Percentiles rank a stretch among this genome's conserved stretches.
Conservation (phyloP, 2,888 invertebrate genomes). For the Podotricha telesiphe region DNA sequence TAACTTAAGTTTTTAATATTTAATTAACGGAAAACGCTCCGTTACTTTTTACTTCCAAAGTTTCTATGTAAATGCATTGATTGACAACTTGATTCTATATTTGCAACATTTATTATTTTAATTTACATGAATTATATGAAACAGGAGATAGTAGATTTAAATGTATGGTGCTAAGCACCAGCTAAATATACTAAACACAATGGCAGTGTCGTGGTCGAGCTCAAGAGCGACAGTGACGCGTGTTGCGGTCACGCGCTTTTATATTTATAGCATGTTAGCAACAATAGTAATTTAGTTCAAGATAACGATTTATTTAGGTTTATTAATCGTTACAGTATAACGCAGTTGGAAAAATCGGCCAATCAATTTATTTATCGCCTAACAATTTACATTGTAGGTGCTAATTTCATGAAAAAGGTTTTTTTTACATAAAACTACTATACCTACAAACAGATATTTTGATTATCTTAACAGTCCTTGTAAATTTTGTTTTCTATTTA, state of each 20-base stretch:
- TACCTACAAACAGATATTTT: no score
- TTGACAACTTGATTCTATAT: no score
- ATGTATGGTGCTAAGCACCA: conserved; percentile 52
- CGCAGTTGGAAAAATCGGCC: neutral
- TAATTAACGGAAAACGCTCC: no score
- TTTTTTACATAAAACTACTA: no score
- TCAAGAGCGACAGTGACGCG: conserved; percentile 75
- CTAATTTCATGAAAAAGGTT: neutral
- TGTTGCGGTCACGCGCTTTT: conserved; percentile 65
- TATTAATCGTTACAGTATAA: conserved; percentile 19
- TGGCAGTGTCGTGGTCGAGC: conserved; percentile 79
- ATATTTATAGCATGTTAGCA: conserved; percentile 67
- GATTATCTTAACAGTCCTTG: no score
- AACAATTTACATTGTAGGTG: neutral
- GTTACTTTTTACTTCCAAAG: no score
- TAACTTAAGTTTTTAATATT: no score
- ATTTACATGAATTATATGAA: neutral
- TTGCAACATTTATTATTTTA: no score
- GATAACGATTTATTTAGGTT: conserved; percentile 36
- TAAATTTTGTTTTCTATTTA: no score
- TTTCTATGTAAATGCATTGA: no score
- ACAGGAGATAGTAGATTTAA: conserved; percentile 24
- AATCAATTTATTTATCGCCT: neutral
- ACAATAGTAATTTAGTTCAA: conserved; percentile 55
- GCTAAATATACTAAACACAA: conserved; percentile 77